phyloP scores from a whole-genome alignment of 2,888 invertebrate genomes.

The Tridacna crocea region DNA sequence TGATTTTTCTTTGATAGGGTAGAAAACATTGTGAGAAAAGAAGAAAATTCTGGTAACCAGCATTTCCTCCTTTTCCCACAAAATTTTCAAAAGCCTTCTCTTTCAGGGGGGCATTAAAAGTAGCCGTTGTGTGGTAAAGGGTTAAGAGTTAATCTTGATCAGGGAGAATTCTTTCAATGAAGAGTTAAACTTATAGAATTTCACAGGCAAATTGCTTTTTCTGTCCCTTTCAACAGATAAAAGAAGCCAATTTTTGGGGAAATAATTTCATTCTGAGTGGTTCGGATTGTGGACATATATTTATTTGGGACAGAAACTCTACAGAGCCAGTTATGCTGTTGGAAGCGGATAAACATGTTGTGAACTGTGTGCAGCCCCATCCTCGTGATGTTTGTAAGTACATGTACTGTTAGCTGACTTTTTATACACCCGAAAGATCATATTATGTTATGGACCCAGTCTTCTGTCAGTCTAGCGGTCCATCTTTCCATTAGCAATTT shows the following conservation, averaged over 20 bases:
- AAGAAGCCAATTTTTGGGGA: conserved; percentile 94
- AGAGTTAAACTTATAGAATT: no score
- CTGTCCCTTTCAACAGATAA: conserved; percentile 87
- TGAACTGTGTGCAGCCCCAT: conserved; percentile 94
- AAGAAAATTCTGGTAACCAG: background rate
- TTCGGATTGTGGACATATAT: conserved; percentile 95
- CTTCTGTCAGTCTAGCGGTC: no score
- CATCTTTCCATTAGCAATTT: no score
- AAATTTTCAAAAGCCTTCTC: no score
- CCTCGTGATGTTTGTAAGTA: conserved; percentile 87
- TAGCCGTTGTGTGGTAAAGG: no score
- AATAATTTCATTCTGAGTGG: conserved; percentile 92
- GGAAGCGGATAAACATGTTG: conserved; percentile 91
- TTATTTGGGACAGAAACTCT: conserved; percentile 91
- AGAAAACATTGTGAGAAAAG: background rate
- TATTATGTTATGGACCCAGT: no score
- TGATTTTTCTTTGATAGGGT: no score
- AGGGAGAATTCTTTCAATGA: no score
- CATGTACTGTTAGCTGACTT: background rate
- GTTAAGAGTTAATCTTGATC: no score
- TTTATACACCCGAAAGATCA: no score
- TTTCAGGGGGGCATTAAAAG: no score
- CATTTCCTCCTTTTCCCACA: background rate
- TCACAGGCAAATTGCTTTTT: no score
- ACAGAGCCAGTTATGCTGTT: conserved; percentile 90